These are phyloP conservation scores for Dinoponera quadriceps DNA, from an alignment of 1,140 invertebrate species.

Conservation along the genomic window DNA sequence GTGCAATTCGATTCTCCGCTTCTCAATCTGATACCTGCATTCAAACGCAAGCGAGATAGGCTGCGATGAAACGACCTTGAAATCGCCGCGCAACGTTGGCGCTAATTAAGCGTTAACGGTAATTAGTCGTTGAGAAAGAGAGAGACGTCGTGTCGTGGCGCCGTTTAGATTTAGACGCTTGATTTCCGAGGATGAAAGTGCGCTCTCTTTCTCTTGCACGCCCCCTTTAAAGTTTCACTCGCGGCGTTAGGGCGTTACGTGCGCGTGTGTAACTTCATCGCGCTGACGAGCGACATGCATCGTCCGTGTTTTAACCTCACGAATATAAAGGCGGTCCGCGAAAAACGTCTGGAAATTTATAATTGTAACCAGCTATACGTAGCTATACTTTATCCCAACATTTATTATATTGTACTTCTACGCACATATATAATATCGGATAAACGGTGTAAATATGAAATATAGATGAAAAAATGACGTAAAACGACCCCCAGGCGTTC, in stretches of 20 bases:
- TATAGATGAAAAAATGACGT: too few relatives aligned
- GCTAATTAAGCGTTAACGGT: too few relatives aligned
- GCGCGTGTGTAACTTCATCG: constrained; percentile 47
- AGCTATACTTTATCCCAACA: constrained; percentile 20
- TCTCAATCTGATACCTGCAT: neutral
- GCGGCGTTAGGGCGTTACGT: neutral
- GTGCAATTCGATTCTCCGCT: neutral
- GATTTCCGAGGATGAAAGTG: constrained; percentile 79
- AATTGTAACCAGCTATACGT: constrained; percentile 5
- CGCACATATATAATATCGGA: constrained; percentile 13
- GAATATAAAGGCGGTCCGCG: constrained; percentile 17
- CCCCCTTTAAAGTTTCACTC: constrained; percentile 68
- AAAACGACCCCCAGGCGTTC: too few relatives aligned
- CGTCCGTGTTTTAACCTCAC: constrained; percentile 32
- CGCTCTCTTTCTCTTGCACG: constrained; percentile 44
- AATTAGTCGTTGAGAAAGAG: constrained; percentile 75
- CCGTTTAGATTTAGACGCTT: constrained; percentile 81
- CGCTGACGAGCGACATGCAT: constrained; percentile 25
- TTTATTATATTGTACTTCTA: constrained; percentile 4
- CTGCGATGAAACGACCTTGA: too few relatives aligned
- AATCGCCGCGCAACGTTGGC: too few relatives aligned
- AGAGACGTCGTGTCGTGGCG: constrained; percentile 71
- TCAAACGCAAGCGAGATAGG: neutral
- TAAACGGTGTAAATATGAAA: neutral
- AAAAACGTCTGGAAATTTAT: constrained; percentile 43